Conservation (phyloP, 2,113 vertebrate genomes). For the Alaudala cheleensis region DNA sequence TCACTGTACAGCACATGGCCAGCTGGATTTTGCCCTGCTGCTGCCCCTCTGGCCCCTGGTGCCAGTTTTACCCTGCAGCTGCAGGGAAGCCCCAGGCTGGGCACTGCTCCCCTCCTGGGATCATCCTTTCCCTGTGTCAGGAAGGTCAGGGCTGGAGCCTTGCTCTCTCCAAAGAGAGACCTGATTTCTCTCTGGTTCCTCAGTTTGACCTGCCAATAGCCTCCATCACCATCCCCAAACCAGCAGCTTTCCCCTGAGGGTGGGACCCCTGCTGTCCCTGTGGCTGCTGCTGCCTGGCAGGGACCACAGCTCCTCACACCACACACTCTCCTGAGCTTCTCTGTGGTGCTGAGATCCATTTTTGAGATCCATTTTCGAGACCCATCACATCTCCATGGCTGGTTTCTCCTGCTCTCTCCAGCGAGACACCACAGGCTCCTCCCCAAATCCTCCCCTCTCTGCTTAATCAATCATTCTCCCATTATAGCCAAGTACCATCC, state of each 20-base stretch:
- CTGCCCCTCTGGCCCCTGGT: neutral
- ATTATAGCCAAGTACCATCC: fast-evolving
- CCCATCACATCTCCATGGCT: neutral
- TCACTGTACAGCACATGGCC: neutral
- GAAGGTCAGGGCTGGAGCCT: neutral
- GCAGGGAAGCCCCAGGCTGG: neutral
- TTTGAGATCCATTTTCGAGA: neutral
- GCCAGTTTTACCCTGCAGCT: neutral
- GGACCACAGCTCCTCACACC: neutral
- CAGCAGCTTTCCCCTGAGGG: neutral
- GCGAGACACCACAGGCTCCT: fast-evolving
- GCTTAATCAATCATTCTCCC: neutral
- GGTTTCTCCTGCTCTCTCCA: neutral
- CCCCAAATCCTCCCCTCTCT: neutral
- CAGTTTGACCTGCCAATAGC: neutral
- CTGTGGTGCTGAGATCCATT: neutral
- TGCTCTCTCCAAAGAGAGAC: neutral
- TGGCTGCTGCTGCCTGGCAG: neutral
- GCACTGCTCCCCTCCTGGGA: neutral
- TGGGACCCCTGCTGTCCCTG: fast-evolving
- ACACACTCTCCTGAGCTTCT: neutral
- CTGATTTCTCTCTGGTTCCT: neutral
- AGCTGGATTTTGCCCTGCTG: neutral
- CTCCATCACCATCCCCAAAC: neutral
- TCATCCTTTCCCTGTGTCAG: neutral